phyloP scores from a whole-genome alignment of 2,888 invertebrate genomes.

The Nomada fucata region DNA sequence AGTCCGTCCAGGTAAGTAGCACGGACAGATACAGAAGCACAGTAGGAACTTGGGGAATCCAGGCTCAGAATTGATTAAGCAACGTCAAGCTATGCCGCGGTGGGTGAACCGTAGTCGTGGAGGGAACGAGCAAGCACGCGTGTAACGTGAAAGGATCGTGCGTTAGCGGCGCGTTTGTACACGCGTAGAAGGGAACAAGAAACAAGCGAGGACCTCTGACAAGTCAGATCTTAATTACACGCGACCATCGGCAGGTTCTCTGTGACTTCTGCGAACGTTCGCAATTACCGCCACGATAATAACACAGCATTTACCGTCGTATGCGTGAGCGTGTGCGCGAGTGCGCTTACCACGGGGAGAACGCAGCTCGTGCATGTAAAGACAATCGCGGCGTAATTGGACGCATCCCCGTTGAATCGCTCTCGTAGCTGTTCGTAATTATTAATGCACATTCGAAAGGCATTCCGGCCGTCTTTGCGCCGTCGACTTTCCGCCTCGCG shows the following conservation, averaged over 20 bases:
- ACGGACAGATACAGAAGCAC: neutral
- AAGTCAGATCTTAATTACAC: slow-evolving; percentile 78
- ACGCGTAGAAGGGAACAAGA: slow-evolving; percentile 43
- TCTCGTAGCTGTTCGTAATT: slow-evolving; percentile 29
- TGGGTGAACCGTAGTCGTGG: slow-evolving; percentile 54
- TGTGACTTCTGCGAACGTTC: slow-evolving; percentile 61
- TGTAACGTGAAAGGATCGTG: slow-evolving; percentile 70
- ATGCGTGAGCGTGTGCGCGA: neutral
- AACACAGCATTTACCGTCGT: slow-evolving; percentile 55
- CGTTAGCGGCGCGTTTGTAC: slow-evolving; percentile 59
- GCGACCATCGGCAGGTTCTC: slow-evolving; percentile 67
- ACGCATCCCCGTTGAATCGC: slow-evolving; percentile 19
- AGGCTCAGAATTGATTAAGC: slow-evolving; percentile 58
- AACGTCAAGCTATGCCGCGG: slow-evolving; percentile 54
- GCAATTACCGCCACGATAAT: slow-evolving; percentile 61
- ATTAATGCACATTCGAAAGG: slow-evolving; percentile 26
- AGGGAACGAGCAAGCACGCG: slow-evolving; percentile 55
- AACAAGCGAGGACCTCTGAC: slow-evolving; percentile 65
- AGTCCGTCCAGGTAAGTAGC: slow-evolving; percentile 16
- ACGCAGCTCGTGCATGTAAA: slow-evolving; percentile 9
- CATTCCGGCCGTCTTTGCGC: neutral
- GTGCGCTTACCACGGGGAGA: neutral
- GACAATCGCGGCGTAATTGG: slow-evolving; percentile 49
- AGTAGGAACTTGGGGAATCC: slow-evolving; percentile 48
- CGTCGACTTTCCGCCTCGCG: neutral